Evolutionary conservation across 2,888 invertebrate genomes (phyloP).

Genomic region (Sicus ferrugineus): DNA sequence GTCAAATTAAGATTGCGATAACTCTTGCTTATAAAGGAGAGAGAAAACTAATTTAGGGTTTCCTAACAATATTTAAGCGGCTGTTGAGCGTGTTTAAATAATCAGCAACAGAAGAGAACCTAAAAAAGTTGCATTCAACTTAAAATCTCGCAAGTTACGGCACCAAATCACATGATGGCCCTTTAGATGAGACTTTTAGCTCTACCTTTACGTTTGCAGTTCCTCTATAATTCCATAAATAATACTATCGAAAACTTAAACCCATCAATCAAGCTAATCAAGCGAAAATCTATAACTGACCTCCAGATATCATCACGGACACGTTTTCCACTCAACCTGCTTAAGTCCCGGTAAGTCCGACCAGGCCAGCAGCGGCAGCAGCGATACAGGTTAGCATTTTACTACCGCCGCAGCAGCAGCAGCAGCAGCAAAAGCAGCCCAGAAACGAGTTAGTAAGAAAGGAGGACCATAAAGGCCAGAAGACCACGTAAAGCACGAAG

Average conservation of each 20-base stretch:
- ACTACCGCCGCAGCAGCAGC: neutral
- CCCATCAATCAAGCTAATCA: slow-evolving; percentile 21
- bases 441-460: slow-evolving; percentile 2
- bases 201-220: too few relatives aligned
- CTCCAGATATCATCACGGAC: slow-evolving; percentile 10
- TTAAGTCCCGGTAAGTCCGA: neutral
- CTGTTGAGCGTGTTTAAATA: too few relatives aligned
- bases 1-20: neutral
- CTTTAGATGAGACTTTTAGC: too few relatives aligned
- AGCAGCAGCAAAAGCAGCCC: neutral
- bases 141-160: too few relatives aligned
- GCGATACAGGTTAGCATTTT: slow-evolving; percentile 10
- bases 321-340: neutral
- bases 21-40: neutral
- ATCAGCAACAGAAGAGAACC: too few relatives aligned
- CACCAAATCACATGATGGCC: too few relatives aligned
- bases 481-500: slow-evolving; percentile 4
- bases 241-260: neutral
- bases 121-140: too few relatives aligned
- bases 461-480: neutral
- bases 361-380: neutral
- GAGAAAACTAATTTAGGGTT: too few relatives aligned
- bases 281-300: neutral
- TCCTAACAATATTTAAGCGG: too few relatives aligned
- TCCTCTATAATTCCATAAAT: too few relatives aligned